Base-by-base conservation (phyloP, 2,113 vertebrate genomes). In the Lanius collurio region DNA sequence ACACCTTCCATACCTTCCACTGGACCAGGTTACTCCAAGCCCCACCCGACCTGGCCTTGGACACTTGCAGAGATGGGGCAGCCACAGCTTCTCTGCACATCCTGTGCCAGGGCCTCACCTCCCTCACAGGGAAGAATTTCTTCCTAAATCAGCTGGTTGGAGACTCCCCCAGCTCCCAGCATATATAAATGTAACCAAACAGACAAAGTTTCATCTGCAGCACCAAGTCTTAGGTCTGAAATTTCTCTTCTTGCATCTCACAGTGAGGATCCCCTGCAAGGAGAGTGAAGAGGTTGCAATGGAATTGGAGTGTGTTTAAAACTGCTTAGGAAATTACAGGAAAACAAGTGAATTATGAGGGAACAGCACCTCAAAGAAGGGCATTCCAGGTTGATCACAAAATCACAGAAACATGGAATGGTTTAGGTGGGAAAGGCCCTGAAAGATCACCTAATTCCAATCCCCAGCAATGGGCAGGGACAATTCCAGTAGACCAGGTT, bases 1-100 rank as follows among this genome's bases (percentile, higher is more conserved):
- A 15, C 46, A 35, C 11, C 16, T 50, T 35, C 59, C 21, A 50
- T 37, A 69, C 27, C 7, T 70, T 56, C 65, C 14, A 26, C 30
- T 9, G 27, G 0, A 0, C 30, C 39, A 60, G 24, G 5, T 3
- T 60, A 13, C 39, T 82, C n/a, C 47, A 20, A 75, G 46, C 11
- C 30, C 30, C 20, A 31, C 2, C 30, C 24, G 11, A 17, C 24
- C 2, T 27, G 30, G 24, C 42, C 28, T 39, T 62, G 47, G 7
- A 30, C 22, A 59, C 33, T 59, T 52, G 37, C 23, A 81, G 44
- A 13, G 14, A 27, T 68, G 37, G 22, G 27, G 1, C 33, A 77
- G 22, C 22, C 53, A 59, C 53, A 68, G 0, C 22, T 37, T 52
- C 44, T 52, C 31, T 68, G 71, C 6, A 6, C 21, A 27, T 31